Evolutionary conservation across 1,140 invertebrate genomes (phyloP).

Genomic region (Eubasilissa regina): DNA sequence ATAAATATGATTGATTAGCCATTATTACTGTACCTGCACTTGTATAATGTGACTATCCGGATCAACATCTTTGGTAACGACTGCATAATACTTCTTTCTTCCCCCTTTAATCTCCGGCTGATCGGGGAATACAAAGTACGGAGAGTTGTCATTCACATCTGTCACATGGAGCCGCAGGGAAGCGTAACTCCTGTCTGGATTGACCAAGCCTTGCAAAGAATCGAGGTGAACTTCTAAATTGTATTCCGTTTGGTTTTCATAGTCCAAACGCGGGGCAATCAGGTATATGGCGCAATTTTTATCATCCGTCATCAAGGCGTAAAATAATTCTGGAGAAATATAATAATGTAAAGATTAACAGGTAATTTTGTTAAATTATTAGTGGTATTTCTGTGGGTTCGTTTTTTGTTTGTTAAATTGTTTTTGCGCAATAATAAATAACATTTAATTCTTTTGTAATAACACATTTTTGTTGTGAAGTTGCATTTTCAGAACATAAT

Average conservation of each 20-base stretch:
- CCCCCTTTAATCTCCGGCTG: conserved; percentile 66
- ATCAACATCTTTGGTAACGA: conserved; percentile 80
- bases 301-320: conserved; percentile 81
- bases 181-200: conserved; percentile 81
- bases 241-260: conserved; percentile 82
- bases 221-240: conserved; percentile 83
- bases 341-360: not conserved
- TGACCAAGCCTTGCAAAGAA: conserved; percentile 83
- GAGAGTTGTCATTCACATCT: conserved; percentile 91
- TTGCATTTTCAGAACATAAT: too few relatives aligned
- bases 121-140: conserved; percentile 83
- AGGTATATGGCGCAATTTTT: conserved; percentile 85
- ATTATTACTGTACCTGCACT: conserved; percentile 73
- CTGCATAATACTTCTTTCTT: conserved; percentile 71
- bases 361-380: not conserved
- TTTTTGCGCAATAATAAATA: too few relatives aligned
- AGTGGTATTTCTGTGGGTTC: too few relatives aligned
- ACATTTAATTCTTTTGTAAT: too few relatives aligned
- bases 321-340: conserved; percentile 77
- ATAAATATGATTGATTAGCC: too few relatives aligned
- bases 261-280: conserved; percentile 80
- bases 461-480: too few relatives aligned
- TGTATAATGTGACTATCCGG: conserved; percentile 84
- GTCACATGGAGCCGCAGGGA: conserved; percentile 86
- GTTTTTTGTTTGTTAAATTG: too few relatives aligned